phyloP scores from a whole-genome alignment of 64 coral and sea anemone genomes.

The Montipora cactus region DNA sequence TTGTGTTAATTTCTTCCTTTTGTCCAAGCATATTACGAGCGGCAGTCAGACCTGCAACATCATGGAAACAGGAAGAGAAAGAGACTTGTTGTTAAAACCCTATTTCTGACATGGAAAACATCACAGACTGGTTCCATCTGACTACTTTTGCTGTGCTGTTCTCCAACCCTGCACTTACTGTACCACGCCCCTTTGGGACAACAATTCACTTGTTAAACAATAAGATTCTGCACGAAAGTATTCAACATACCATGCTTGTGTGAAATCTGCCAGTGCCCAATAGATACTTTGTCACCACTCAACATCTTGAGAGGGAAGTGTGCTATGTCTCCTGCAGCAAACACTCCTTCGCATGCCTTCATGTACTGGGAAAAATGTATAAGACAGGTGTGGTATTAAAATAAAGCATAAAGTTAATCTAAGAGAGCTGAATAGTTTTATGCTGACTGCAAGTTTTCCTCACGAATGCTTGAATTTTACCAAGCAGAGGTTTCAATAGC shows the following conservation, averaged over 20 bases:
- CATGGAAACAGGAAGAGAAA: background rate
- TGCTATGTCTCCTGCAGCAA: slow-evolving; percentile 95
- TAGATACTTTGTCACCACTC: slow-evolving; percentile 76
- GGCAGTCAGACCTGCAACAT: slow-evolving; percentile 75
- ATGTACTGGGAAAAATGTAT: slow-evolving; percentile 70
- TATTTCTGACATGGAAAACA: too few relatives aligned
- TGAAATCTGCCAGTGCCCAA: slow-evolving; percentile 98
- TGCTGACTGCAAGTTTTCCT: too few relatives aligned
- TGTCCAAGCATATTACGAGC: slow-evolving; percentile 96
- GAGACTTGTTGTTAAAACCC: background rate
- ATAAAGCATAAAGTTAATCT: too few relatives aligned
- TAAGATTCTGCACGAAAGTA: background rate
- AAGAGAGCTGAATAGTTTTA: too few relatives aligned
- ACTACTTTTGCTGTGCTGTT: too few relatives aligned
- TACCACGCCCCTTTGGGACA: too few relatives aligned
- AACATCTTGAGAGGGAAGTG: slow-evolving; percentile 98
- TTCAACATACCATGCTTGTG: slow-evolving; percentile 79
- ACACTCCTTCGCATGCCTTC: slow-evolving; percentile 86
- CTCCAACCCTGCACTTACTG: too few relatives aligned
- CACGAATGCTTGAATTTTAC: too few relatives aligned
- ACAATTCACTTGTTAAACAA: too few relatives aligned
- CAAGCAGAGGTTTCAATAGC: too few relatives aligned
- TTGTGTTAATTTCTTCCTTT: slow-evolving; percentile 85
- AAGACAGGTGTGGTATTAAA: background rate
- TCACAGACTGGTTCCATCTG: too few relatives aligned